A percentile compares a stretch with the other conserved stretches of the same genome.
Conservation (phyloP, 1,140 invertebrate genomes). For the Paralvinella palmiformis region DNA sequence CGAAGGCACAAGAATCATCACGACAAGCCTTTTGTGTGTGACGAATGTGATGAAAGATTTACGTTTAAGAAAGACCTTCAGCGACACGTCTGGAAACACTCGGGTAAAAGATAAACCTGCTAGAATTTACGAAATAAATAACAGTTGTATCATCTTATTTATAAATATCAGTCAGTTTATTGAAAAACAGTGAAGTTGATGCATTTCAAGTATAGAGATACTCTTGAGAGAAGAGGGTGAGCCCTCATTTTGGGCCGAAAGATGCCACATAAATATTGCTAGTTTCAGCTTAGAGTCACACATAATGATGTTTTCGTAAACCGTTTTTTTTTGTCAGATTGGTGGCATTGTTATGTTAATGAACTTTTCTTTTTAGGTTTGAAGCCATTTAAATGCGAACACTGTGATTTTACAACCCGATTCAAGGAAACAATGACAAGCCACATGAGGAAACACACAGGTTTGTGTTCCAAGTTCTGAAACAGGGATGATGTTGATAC, state of each 20-base stretch:
- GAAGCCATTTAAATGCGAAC: background rate
- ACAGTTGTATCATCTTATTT: no score
- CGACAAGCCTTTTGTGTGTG: background rate
- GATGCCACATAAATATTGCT: no score
- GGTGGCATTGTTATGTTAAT: background rate
- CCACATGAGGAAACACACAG: background rate
- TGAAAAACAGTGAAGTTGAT: no score
- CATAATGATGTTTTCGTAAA: no score
- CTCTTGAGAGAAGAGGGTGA: no score
- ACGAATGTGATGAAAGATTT: background rate
- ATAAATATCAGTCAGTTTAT: no score
- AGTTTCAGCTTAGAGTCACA: no score
- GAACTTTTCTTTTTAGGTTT: background rate
- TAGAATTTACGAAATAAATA: no score
- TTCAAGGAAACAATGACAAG: background rate
- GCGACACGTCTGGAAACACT: background rate
- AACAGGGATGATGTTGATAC: no score
- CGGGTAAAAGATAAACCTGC: background rate
- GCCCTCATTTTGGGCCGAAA: no score
- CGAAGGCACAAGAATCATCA: background rate
- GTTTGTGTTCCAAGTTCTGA: no score
- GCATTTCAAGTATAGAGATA: no score
- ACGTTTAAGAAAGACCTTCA: background rate
- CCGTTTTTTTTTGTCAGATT: background rate
- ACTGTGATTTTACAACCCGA: background rate